Evolutionary conservation across 2,113 vertebrate species (phyloP), one percentile per base, ranked within the genome.

Genomic region (Amphilophus citrinellus): DNA sequence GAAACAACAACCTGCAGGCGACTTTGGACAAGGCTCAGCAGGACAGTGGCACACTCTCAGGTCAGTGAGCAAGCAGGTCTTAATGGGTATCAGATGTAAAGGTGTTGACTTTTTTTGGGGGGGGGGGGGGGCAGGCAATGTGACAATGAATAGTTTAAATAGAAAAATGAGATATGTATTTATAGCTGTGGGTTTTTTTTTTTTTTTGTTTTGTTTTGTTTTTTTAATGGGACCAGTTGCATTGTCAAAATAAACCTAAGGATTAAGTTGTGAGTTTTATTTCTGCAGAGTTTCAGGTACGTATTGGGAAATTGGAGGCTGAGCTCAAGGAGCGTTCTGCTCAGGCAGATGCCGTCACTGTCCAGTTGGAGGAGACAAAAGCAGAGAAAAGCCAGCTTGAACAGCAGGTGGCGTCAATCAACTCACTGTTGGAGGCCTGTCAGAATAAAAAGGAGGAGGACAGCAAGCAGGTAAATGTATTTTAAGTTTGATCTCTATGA

Each of bases 371-470:
- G 56, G 96, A 96, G 89, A 94, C 95, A 15, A 93, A 91, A 76
- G 87, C 15, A 0, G 97, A 98, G 93, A 98, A 97, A 27, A 71
- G 77, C 0, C 96, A 96, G 88, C 96, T 98, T 14, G 87, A 89
- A 1, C 96, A 98, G 90, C 96, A 96, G 87, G 95, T 98, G 88
- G 92, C 87, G 32, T 96, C 97, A 82, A 97, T 97, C 0, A 97
- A 97, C 92, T 90, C 96, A 11, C 96, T 98, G 76, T 92, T 99
- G 87, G 97, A 98, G 85, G 97, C 97, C 2, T 96, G 94, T 90
- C 96, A 96, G 86, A 95, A 77, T 83, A 94, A 82, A 42, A 95
- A 96, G 4, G 89, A 86, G 10, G 95, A 96, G 71, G 94, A 94
- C 30, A 60, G 91, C 42, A 13, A 88, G 22, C 94, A 97, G 97